Base-by-base conservation (phyloP, 1,140 invertebrate species). In the Episyrphus balteatus region DNA sequence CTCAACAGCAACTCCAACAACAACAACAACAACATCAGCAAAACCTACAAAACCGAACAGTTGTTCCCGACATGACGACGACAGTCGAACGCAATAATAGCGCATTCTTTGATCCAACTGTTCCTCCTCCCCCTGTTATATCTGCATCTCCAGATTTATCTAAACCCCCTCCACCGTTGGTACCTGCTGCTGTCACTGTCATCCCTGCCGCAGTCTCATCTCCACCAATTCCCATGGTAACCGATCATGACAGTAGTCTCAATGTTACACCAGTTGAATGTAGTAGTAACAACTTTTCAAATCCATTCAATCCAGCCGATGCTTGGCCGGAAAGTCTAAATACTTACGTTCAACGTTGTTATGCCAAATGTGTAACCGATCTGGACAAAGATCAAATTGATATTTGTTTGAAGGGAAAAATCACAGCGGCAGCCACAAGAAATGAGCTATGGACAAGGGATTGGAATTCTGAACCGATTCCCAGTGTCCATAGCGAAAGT, bases 341-440 rank as follows among this genome's bases (percentile, higher is more conserved):
- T 60, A 79, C 85, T 49, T 98, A 94, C 71, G 90, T 96, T 11
- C 83, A 86, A 56, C 79, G 86, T 52, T 92, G 91, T 59, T 97
- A 94, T 74, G 82, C 83, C 33, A 89, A 89, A 70, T 95, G 90
- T 61, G 80, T 80, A 56, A 88, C 87, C 12, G 75, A 80, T 46
- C 78, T 88, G 46, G 89, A 96, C 67, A 89, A 92, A 70, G 89
- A 97, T 75, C 83, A 91, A 64, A 89, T 97, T 45, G 88, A 94
- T 64, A 89, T 91, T 49, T 86, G 92, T 54, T 71, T 98, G 30
- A 95, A 94, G 68, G 89, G 89, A 33, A 90, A 93, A 70, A 84
- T 97, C 48, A 93, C 88, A 17, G 78, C 82, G 40, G 87, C 90
- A 1, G 86, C 86, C n/a, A 84, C 83, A 55, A 82, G 84, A 54